These are phyloP conservation scores for Cantharis nigra DNA, from an alignment of 2,888 invertebrate genomes.

Conservation along the genomic window DNA sequence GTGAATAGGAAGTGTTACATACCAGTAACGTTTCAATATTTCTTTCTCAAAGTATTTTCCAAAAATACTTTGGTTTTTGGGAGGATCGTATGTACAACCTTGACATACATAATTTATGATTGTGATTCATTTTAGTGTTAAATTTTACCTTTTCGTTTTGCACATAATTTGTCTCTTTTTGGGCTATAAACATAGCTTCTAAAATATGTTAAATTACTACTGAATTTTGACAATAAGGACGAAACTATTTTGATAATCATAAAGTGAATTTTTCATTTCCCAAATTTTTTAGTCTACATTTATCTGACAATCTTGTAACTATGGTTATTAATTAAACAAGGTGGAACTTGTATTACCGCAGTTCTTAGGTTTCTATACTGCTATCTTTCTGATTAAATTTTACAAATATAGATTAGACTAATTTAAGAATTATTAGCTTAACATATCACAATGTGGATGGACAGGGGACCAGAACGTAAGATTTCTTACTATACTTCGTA, in stretches of 20 bases:
- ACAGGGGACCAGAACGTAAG: too few relatives aligned
- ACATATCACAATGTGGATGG: too few relatives aligned
- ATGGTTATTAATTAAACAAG: neutral
- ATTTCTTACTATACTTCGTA: too few relatives aligned
- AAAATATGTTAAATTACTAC: neutral
- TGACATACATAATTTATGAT: neutral
- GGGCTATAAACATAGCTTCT: neutral
- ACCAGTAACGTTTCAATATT: neutral
- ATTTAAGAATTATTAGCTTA: too few relatives aligned
- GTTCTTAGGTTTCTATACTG: too few relatives aligned
- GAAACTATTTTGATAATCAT: neutral
- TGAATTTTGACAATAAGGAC: neutral
- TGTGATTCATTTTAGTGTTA: neutral
- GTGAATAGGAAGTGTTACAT: conserved; percentile 4
- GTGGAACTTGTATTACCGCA: too few relatives aligned
- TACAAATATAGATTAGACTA: too few relatives aligned
- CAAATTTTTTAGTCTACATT: neutral
- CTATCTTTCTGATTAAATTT: too few relatives aligned
- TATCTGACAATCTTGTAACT: neutral
- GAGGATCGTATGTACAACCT: neutral
- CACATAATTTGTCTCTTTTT: neutral
- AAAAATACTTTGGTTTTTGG: neutral
- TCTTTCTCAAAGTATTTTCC: neutral
- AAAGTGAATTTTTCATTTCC: neutral
- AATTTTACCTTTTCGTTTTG: neutral